Evolutionary conservation across 2,888 invertebrate genomes (phyloP), one percentile per base, ranked within the genome.

Genomic region (Choreutis nemorana): DNA sequence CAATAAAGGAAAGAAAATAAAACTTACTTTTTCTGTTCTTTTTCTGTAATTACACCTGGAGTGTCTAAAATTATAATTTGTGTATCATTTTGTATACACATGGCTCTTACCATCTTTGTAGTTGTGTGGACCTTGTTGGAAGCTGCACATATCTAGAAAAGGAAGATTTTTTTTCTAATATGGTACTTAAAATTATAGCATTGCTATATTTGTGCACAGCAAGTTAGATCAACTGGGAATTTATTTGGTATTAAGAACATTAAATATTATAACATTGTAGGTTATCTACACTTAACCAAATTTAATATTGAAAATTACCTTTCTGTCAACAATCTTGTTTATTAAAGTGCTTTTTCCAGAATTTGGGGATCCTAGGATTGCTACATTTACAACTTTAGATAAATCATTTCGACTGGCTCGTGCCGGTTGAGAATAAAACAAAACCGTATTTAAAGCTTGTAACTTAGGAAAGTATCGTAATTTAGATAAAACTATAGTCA

Each of bases 331-430:
- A 13, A 98, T 80, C 48, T 84, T 83, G 67, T 98, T 98, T 15
- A 96, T 90, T 15, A 98, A 81, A 0, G 97, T 96, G 55, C 97
- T 97, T 66, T 98, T 98, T 14, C 98, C 98, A 28, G 88, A 89
- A 82, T 98, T 98, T 3, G 98, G 97, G 8, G 90, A 81, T 2
- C 98, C 98, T 41, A 98, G 85, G 12, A 98, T 87, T 4, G 96
- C 92, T 14, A 94, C 86, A 65, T 85, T 86, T 4, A 87, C 65
- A n/a, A 84, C 55, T 68, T 67, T 77, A 7, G 50, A 55, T 3
- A 49, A 10, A 26, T 45, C 46, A 32, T 48, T 58, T 32, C 50
- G 45, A 28, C 33, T 45, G 11, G 43, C 52, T 33, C 44, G 42
- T 46, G 67, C 52, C n/a, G 64, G 55, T 47, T 65, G 58, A 10